Evolutionary conservation across 2,113 vertebrate genomes (phyloP).

Genomic region (Condylura cristata): DNA sequence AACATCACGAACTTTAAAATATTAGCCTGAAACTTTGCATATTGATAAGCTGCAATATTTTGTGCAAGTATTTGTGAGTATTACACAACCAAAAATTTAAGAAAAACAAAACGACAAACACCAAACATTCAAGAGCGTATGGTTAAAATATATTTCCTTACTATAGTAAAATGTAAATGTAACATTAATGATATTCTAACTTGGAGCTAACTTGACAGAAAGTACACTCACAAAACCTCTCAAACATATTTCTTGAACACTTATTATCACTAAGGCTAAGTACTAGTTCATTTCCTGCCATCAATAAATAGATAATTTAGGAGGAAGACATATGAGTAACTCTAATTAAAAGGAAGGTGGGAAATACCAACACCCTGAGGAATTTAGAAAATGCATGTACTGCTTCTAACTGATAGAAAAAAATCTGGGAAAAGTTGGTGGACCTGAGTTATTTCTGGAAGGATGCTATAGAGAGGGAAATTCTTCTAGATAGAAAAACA

Average conservation of each 20-base stretch:
- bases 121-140: background rate
- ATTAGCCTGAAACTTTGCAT: constrained; percentile 9
- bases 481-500: background rate
- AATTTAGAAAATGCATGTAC: background rate
- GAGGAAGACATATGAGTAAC: background rate
- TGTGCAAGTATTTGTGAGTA: background rate
- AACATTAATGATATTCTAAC: constrained; percentile 16
- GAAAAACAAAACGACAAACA: background rate
- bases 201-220: constrained; percentile 12
- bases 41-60: background rate
- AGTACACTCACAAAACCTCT: background rate
- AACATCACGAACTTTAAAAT: constrained; percentile 39
- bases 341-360: background rate
- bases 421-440: background rate
- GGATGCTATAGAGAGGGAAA: background rate
- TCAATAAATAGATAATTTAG: background rate
- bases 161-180: background rate
- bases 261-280: background rate
- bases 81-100: background rate
- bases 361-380: background rate
- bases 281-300: background rate
- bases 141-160: background rate
- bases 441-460: constrained; percentile 31
- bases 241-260: background rate
- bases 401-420: background rate